Conservation (phyloP, 1,140 invertebrate genomes). For the Lasaia peninsularis region DNA sequence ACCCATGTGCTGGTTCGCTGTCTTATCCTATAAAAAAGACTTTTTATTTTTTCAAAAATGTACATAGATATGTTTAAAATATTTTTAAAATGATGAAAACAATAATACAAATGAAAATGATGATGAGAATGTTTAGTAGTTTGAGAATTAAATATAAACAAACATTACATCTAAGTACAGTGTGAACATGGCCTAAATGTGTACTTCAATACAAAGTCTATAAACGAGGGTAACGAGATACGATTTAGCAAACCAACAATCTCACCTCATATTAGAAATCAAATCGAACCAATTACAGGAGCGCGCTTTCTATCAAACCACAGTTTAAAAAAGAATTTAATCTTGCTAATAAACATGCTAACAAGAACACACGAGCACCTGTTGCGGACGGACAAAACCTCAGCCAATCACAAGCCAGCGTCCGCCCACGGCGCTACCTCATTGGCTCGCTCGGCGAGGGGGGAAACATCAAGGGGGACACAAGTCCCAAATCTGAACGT, state of each 20-base stretch:
- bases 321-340: slow-evolving; percentile 70
- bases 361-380: slow-evolving; percentile 67
- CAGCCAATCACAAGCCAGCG: slow-evolving; percentile 53
- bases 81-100: too few relatives aligned
- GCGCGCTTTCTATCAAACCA: slow-evolving; percentile 31
- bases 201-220: not conserved
- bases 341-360: slow-evolving; percentile 74
- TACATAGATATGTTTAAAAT: too few relatives aligned
- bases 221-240: slow-evolving; percentile 6
- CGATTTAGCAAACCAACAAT: slow-evolving; percentile 21
- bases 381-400: slow-evolving; percentile 54
- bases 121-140: too few relatives aligned
- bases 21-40: too few relatives aligned
- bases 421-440: slow-evolving; percentile 54
- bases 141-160: not conserved
- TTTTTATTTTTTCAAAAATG: too few relatives aligned
- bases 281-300: slow-evolving; percentile 49
- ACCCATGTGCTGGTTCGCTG: too few relatives aligned
- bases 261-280: slow-evolving; percentile 39
- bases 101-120: too few relatives aligned
- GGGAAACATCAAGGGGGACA: slow-evolving; percentile 38
- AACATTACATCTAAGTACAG: not conserved
- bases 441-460: slow-evolving; percentile 50
- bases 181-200: slow-evolving; percentile 11
- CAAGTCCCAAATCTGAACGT: slow-evolving; percentile 33